A percentile compares a stretch with the other conserved stretches of the same genome.
phyloP scores from a whole-genome alignment of 2,113 vertebrate genomes.

The Trogon surrucura region DNA sequence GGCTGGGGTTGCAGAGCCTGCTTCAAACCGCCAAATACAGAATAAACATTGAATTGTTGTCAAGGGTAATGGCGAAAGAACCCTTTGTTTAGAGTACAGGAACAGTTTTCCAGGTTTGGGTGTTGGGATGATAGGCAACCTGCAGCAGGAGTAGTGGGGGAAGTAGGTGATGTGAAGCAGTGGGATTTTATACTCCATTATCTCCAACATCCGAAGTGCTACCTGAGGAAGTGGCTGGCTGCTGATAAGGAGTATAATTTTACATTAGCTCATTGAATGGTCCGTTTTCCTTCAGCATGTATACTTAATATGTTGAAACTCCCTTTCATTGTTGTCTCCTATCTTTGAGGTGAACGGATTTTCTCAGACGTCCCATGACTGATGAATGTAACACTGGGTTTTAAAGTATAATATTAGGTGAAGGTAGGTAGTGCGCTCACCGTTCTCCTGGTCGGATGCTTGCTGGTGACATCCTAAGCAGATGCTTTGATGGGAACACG shows the following conservation, averaged over 20 bases:
- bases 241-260: slow-evolving; percentile 16
- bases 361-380: background rate
- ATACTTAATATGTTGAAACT: background rate
- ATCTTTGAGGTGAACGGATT: background rate
- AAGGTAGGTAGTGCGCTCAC: background rate
- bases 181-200: slow-evolving; percentile 9
- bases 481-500: background rate
- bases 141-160: background rate
- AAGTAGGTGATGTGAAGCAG: background rate
- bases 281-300: background rate
- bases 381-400: background rate
- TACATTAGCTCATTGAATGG: background rate
- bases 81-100: background rate
- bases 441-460: background rate
- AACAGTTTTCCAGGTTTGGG: background rate
- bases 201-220: background rate
- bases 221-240: slow-evolving; percentile 13
- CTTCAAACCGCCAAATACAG: background rate
- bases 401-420: background rate
- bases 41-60: background rate
- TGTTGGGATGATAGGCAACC: background rate
- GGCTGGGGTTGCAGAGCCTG: background rate
- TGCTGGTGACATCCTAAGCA: background rate
- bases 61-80: background rate
- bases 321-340: background rate